Base-by-base conservation (phyloP, 64 coral and sea anemone genomes). In the Platygyra sinensis region DNA sequence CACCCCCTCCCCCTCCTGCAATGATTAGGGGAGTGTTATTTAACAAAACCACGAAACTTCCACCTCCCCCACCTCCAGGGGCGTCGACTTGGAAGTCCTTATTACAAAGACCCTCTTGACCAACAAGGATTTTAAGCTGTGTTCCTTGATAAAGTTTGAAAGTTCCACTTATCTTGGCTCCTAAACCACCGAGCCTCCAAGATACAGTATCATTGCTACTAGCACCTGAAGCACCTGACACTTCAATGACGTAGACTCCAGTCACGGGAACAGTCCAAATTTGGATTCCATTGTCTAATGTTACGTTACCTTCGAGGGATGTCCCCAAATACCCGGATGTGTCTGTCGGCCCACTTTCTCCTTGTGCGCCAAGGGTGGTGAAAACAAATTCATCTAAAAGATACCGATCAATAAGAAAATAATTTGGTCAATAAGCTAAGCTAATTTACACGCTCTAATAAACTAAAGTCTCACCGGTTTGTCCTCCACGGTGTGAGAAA, bases 231-330 rank as follows among this genome's bases (percentile, higher is more conserved):
- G 55, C 92, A 33, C 92, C 86, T 52, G 36, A 29, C 32, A 72
- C 92, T 57, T 94, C 92, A 77, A 94, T 89, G 24, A 73, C 72
- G 61, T 94, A 94, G 27, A 25, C 78, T 88, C 92, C 92, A 24
- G 92, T 83, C 67, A 84, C 82, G 63, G 87, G 92, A 62, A 94
- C 92, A 77, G 79, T 89, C 87, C 92, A 94, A 60, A 89, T 86
- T 76, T 94, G 92, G 60, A 82, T 89, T 7, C 92, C 92, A 36
- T 85, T 75, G 71, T 59, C 62, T 29, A 94, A 55, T 57, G 27
- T 49, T 16, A 94, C 92, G 85, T 89, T 74, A 25, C 31, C 79
- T 33, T 94, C 92, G 1, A 94, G 77, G 30, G 77, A 59, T 19
- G 91, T 89, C 52, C 86, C 91, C 54, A 42, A 5, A n/a, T 93